phyloP scores from a whole-genome alignment of 2,113 vertebrate genomes.

The Gymnorhina tibicen region DNA sequence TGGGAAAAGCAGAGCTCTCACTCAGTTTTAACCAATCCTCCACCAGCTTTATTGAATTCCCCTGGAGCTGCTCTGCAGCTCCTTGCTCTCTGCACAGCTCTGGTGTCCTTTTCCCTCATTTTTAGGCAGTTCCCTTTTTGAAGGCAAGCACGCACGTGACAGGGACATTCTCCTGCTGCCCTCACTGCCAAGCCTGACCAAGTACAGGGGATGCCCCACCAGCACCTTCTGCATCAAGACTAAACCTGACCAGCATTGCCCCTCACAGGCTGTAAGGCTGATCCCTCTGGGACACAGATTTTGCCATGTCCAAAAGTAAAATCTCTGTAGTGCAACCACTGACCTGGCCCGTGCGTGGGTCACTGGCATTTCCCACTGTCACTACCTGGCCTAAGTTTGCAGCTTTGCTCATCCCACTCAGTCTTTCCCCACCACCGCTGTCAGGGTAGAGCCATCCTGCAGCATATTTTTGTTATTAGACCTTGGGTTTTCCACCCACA shows the following conservation, averaged over 20 bases:
- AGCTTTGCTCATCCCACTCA: neutral
- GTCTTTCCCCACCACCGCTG: neutral
- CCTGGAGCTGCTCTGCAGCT: neutral
- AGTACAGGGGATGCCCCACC: neutral
- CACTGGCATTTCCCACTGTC: neutral
- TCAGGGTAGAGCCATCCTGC: neutral
- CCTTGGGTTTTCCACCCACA: neutral
- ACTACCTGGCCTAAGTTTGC: neutral
- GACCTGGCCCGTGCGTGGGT: neutral
- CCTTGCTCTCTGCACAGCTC: neutral
- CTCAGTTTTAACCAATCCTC: neutral
- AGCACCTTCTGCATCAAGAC: neutral
- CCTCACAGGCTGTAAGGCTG: rapidly evolving
- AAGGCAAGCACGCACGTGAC: rapidly evolving
- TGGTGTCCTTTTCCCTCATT: neutral
- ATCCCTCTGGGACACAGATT: neutral
- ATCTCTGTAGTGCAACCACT: neutral
- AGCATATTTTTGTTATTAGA: neutral
- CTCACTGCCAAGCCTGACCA: neutral
- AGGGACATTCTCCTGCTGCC: neutral
- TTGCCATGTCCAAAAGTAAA: neutral
- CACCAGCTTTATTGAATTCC: neutral
- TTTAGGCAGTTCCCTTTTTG: neutral
- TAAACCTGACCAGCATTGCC: neutral
- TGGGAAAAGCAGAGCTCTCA: neutral